Percentiles rank a stretch among this genome's conserved stretches.
These are phyloP conservation scores for Nycticebus coucang DNA, from an alignment of 2,113 vertebrate genomes.

Conservation along the genomic window DNA sequence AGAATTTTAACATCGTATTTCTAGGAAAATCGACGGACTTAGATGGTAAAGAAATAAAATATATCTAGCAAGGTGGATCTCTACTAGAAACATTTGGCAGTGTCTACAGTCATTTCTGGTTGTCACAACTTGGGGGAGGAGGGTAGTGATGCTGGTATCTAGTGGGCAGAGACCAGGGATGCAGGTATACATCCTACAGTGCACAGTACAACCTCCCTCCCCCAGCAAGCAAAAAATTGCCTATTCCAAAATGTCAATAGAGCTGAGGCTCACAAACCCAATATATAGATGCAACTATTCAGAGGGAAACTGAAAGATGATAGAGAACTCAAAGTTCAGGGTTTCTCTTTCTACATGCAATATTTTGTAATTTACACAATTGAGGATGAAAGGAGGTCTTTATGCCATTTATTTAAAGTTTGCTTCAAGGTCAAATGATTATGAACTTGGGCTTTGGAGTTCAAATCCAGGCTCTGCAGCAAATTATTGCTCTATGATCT, in stretches of 20 bases:
- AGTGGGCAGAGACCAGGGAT: background rate
- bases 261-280: background rate
- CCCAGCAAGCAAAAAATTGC: background rate
- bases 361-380: background rate
- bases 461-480: background rate
- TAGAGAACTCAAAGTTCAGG: background rate
- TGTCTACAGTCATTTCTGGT: slow-evolving; percentile 12
- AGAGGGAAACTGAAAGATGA: slow-evolving; percentile 1
- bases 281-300: background rate
- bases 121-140: background rate
- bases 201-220: background rate
- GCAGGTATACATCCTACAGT: background rate
- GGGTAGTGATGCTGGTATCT: background rate
- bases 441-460: slow-evolving; percentile 45
- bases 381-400: background rate
- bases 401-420: slow-evolving; percentile 35
- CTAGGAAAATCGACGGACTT: background rate
- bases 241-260: background rate
- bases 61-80: background rate
- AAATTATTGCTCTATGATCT: background rate
- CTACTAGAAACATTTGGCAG: background rate
- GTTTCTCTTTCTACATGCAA: slow-evolving; percentile 14
- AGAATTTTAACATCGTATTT: slow-evolving; percentile 16
- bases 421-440: slow-evolving; percentile 10
- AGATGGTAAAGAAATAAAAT: slow-evolving; percentile 1